phyloP scores from a whole-genome alignment of 2,888 invertebrate genomes.

The Hirudinaria manillensis region DNA sequence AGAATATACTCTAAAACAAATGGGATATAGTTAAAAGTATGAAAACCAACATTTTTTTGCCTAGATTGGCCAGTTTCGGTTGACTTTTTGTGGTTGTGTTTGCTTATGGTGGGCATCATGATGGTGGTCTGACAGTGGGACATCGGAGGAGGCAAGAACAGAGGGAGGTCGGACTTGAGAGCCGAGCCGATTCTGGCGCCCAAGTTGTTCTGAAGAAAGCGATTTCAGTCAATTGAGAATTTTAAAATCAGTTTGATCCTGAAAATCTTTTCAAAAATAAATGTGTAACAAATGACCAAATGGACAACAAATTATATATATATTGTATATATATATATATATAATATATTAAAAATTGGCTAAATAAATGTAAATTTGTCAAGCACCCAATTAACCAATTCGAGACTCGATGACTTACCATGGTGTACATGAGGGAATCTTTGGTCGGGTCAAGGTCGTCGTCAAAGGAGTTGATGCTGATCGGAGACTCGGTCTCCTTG shows the following conservation, averaged over 20 bases:
- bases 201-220: not conserved
- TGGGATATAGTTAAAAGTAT: not conserved
- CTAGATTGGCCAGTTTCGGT: not conserved
- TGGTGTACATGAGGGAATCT: conserved; percentile 12
- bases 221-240: too few relatives aligned
- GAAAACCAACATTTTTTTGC: not conserved
- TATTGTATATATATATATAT: too few relatives aligned
- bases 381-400: too few relatives aligned
- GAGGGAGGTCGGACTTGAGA: conserved; percentile 1
- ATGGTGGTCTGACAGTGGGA: not conserved
- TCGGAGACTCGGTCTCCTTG: not conserved
- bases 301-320: too few relatives aligned
- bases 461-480: conserved; percentile 3
- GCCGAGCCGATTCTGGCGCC: not conserved
- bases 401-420: not conserved
- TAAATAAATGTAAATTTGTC: too few relatives aligned
- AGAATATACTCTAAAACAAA: too few relatives aligned
- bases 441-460: not conserved
- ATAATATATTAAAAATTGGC: too few relatives aligned
- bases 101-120: not conserved
- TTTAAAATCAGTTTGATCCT: too few relatives aligned
- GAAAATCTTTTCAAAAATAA: too few relatives aligned
- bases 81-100: not conserved
- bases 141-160: conserved; percentile 9
- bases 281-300: too few relatives aligned